phyloP scores from a whole-genome alignment of 1,140 invertebrate species.

The Megalonaias nervosa region DNA sequence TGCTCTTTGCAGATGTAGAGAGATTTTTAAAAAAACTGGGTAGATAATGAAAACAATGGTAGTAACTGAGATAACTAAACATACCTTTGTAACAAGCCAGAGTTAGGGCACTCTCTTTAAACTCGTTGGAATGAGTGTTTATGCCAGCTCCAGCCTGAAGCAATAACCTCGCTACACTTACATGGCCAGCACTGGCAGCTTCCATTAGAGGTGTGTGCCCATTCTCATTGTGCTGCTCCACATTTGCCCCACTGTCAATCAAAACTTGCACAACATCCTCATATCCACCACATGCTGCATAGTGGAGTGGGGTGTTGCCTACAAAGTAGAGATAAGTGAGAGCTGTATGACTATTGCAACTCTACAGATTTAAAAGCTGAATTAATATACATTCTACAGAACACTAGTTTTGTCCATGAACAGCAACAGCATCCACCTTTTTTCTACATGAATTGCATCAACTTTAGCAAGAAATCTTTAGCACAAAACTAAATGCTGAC shows the following conservation, averaged over 20 bases:
- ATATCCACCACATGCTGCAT: constrained; percentile 97
- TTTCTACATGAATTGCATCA: no score
- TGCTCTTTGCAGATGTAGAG: no score
- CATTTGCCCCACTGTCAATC: constrained; percentile 92
- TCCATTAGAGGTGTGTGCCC: constrained; percentile 99
- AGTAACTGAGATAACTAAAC: not conserved
- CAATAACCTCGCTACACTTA: constrained; percentile 93
- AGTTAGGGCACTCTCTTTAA: constrained; percentile 90
- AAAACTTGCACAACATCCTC: constrained; percentile 90
- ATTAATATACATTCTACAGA: no score
- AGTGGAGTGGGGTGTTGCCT: constrained; percentile 98
- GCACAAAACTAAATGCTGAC: no score
- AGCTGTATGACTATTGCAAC: no score
- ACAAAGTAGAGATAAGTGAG: constrained; percentile 26
- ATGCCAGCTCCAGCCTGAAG: constrained; percentile 95
- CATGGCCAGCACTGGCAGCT: constrained; percentile 96
- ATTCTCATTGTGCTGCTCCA: constrained; percentile 99
- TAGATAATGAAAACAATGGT: no score
- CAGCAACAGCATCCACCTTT: not conserved
- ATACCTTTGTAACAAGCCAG: constrained; percentile 95
- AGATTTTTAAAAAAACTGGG: no score
- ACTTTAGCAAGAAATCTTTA: no score
- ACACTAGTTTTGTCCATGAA: no score
- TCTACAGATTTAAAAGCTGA: no score
- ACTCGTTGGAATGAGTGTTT: constrained; percentile 99